Conservation (phyloP, 2,797 vertebrate genomes). For the Peromyscus melanophrys region DNA sequence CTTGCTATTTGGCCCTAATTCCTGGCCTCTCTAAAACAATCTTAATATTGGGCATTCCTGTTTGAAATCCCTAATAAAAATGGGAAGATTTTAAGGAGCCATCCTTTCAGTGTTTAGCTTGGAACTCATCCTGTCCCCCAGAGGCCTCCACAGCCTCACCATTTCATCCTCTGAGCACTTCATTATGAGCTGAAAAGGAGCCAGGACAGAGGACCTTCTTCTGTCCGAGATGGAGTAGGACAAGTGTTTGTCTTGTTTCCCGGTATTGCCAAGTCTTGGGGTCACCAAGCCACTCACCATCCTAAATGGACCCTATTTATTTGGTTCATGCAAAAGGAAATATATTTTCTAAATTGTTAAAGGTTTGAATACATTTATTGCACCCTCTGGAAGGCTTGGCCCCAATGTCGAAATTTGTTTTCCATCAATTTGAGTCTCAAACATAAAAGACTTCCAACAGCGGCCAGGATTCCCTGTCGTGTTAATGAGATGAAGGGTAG, state of each 20-base stretch:
- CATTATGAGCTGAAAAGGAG: slow-evolving; percentile 58
- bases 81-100: slow-evolving; percentile 59
- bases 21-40: slow-evolving; percentile 56
- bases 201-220: slow-evolving; percentile 48
- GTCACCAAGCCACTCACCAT: slow-evolving; percentile 27
- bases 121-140: slow-evolving; percentile 56
- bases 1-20: slow-evolving; percentile 19
- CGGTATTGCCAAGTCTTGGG: slow-evolving; percentile 2
- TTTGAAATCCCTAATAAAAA: slow-evolving; percentile 75
- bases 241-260: slow-evolving; percentile 51
- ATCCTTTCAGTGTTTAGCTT: slow-evolving; percentile 73
- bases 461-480: slow-evolving; percentile 56
- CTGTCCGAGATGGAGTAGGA: slow-evolving; percentile 38
- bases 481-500: slow-evolving; percentile 34
- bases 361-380: slow-evolving; percentile 53
- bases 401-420: slow-evolving; percentile 61
- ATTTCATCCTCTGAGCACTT: slow-evolving; percentile 72
- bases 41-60: slow-evolving; percentile 53
- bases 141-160: slow-evolving; percentile 53
- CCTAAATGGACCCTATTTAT: slow-evolving; percentile 58
- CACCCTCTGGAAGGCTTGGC: slow-evolving; percentile 31
- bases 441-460: slow-evolving; percentile 68
- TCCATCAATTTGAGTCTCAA: slow-evolving; percentile 45
- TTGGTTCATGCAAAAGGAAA: slow-evolving; percentile 60
- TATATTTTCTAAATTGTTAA: slow-evolving; percentile 62